These are phyloP conservation scores for Nyctibius bracteatus DNA, from an alignment of 2,113 vertebrate genomes.

Conservation along the genomic window DNA sequence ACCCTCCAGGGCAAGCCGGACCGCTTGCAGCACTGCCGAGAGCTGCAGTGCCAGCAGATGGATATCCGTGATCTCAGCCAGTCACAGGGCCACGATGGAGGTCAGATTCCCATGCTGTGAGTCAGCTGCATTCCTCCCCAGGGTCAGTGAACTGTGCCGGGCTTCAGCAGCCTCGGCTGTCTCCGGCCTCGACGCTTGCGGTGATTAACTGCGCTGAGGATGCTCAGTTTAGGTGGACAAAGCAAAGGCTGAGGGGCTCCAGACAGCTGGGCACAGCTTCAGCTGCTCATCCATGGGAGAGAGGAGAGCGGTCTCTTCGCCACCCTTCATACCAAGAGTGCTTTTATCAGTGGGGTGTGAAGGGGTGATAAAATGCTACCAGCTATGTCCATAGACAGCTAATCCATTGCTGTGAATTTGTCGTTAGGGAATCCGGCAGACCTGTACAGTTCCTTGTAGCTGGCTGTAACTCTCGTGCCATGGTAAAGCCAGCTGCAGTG, in stretches of 20 bases:
- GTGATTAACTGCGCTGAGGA: background rate
- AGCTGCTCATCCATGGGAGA: background rate
- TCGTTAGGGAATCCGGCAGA: background rate
- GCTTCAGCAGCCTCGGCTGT: fast-evolving
- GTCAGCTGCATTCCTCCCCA: slow-evolving; percentile 17
- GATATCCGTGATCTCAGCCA: background rate
- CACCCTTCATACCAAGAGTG: background rate
- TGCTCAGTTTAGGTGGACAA: background rate
- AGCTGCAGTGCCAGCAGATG: background rate
- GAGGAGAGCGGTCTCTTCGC: background rate
- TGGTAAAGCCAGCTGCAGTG: background rate
- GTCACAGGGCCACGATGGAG: background rate
- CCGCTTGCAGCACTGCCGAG: background rate
- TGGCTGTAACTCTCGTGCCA: background rate
- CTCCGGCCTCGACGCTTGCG: background rate
- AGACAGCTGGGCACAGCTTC: background rate
- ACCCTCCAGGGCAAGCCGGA: fast-evolving
- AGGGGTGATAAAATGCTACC: background rate
- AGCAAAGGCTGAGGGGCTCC: background rate
- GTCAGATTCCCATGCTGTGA: background rate
- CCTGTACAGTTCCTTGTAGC: background rate
- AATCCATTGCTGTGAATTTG: slow-evolving; percentile 32
- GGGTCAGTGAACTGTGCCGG: background rate
- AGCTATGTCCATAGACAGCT: background rate
- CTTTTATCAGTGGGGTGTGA: background rate